A percentile compares a stretch with the other conserved stretches of the same genome.
These are phyloP conservation scores for Streptopelia turtur DNA, from an alignment of 2,797 vertebrate species.

Conservation along the genomic window DNA sequence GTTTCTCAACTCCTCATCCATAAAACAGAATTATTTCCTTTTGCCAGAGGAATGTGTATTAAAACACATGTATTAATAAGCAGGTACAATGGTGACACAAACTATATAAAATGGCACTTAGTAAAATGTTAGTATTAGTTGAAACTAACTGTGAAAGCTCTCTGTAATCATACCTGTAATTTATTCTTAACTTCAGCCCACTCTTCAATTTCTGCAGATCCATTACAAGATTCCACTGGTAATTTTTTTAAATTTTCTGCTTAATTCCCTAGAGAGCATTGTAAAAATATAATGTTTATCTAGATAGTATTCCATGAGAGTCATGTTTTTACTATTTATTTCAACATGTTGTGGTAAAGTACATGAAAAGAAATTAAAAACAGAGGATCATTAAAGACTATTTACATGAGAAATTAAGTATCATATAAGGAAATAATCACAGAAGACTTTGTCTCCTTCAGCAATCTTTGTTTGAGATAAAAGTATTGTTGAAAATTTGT, in stretches of 20 bases:
- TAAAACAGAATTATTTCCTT: constrained; percentile 1
- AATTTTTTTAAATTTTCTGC: not conserved
- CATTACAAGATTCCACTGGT: not conserved
- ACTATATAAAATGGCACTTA: not conserved
- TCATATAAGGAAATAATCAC: not conserved
- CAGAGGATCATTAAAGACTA: not conserved
- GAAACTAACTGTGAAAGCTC: not conserved
- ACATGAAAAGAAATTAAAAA: not conserved
- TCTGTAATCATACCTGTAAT: not conserved
- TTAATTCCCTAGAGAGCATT: not conserved
- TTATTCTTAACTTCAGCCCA: not conserved
- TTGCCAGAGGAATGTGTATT: not conserved
- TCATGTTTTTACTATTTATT: not conserved
- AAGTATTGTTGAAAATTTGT: not conserved
- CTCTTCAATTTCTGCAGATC: not conserved
- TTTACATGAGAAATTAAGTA: not conserved
- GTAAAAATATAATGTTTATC: not conserved
- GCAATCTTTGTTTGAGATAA: not conserved
- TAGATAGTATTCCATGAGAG: not conserved
- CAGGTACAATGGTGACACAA: not conserved
- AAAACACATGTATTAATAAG: constrained; percentile 4
- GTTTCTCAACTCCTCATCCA: constrained; percentile 32
- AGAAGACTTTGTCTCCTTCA: not conserved
- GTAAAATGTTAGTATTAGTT: not conserved
- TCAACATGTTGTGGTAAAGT: not conserved